Percentiles rank a stretch among this genome's conserved stretches.
These are phyloP conservation scores for Drosophila neocordata DNA, from an alignment of 1,140 invertebrate genomes.

Conservation along the genomic window DNA sequence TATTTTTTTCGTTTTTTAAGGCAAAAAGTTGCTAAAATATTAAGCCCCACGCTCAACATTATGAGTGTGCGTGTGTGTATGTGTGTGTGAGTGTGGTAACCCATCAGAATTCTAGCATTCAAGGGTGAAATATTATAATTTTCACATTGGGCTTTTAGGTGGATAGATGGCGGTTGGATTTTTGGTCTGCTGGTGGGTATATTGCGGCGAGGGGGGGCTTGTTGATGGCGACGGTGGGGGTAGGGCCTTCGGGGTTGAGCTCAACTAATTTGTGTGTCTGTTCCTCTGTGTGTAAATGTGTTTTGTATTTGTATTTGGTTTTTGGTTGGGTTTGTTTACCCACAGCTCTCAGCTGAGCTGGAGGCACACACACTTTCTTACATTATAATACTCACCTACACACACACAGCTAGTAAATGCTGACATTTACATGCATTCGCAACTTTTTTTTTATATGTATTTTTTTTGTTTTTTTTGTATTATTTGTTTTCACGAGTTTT, in stretches of 20 bases:
- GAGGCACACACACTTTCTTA: slow-evolving; percentile 33
- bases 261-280: slow-evolving; percentile 23
- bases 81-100: not conserved
- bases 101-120: slow-evolving; percentile 48
- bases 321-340: slow-evolving; percentile 61
- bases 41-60: slow-evolving; percentile 14
- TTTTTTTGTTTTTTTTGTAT: slow-evolving; percentile 20
- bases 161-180: slow-evolving; percentile 36
- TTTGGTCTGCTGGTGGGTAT: not conserved
- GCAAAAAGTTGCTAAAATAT: slow-evolving; percentile 58
- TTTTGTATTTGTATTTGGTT: slow-evolving; percentile 44
- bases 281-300: slow-evolving; percentile 6
- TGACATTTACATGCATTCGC: slow-evolving; percentile 57
- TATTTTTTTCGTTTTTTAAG: slow-evolving; percentile 12
- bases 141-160: slow-evolving; percentile 47
- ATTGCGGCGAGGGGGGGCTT: no score
- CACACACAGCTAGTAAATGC: slow-evolving; percentile 13
- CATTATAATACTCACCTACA: slow-evolving; percentile 31
- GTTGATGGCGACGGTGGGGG: not conserved
- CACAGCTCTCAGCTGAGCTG: slow-evolving; percentile 57
- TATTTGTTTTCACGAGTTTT: slow-evolving; percentile 43
- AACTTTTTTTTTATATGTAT: not conserved
- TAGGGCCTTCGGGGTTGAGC: not conserved
- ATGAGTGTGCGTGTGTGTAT: not conserved
- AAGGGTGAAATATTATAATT: slow-evolving; percentile 77